Evolutionary conservation across 2,888 invertebrate species (phyloP), one percentile per base, ranked within the genome.

Genomic region (Himalopsyche japonica): DNA sequence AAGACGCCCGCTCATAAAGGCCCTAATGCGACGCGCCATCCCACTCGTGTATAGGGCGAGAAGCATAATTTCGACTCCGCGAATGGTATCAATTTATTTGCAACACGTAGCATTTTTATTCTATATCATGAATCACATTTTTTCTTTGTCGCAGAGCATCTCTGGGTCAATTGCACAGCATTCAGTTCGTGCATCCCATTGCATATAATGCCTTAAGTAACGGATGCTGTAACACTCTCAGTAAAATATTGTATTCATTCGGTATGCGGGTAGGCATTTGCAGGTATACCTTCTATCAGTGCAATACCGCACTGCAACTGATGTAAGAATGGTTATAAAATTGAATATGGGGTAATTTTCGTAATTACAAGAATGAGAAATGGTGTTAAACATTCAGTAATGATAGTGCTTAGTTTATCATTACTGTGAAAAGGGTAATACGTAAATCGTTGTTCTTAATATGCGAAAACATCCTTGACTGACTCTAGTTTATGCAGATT

Each of bases 181-280:
- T 83, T 80, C 37, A 37, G 64, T 37, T 85, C 85, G 85, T 85
- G 85, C 85, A 64, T 81, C 85, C 49, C 70, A 83, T 81, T 79
- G 85, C 85, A 81, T 48, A 64, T 82, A 85, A 82, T 82, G 80
- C 34, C 79, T 79, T 7, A 30, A 37, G 57, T 15, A 70, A 47
- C 76, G 81, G 77, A 77, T 85, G 82, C 80, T 64, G 85, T 80
- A 85, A 85, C 77, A 80, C 82, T 82, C 84, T 82, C 49, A 15
- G 81, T 24, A 48, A n/a, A n/a, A 77, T 34, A 32, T 48, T 24
- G 81, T 82, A 76, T 47, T 20, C 1, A 76, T 47, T 20, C 1
- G 57, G 24, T 57, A 5, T 34, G 32, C 76, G 76, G 27, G 32
- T 76, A 1, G 24, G 15, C 5, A 49, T 8, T 15, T 30, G 6